Evolutionary conservation across 2,113 vertebrate species (phyloP).

Genomic region (Datnioides undecimradiatus): DNA sequence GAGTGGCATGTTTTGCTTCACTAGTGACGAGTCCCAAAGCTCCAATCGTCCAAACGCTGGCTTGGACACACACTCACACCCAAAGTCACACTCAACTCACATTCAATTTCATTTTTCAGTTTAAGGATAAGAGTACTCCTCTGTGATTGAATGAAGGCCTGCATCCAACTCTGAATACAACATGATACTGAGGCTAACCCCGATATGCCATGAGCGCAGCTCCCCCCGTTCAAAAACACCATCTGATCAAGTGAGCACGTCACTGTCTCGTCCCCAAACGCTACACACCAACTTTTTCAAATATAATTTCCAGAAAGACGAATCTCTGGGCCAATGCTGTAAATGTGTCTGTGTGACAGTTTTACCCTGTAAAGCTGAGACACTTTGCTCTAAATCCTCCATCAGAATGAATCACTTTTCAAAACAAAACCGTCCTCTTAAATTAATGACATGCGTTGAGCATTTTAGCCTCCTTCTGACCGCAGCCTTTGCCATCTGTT

Average conservation of each 20-base stretch:
- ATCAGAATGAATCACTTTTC: slow-evolving; percentile 6
- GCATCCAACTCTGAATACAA: too few relatives aligned
- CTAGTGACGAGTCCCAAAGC: slow-evolving; percentile 8
- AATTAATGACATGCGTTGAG: neutral
- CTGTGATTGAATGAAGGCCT: too few relatives aligned
- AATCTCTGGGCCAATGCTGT: neutral
- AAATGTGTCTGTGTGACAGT: too few relatives aligned
- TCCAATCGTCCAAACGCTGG: neutral
- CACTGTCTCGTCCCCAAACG: too few relatives aligned
- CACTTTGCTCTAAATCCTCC: neutral
- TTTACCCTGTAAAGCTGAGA: slow-evolving; percentile 1
- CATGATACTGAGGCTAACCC: too few relatives aligned
- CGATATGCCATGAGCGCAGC: too few relatives aligned
- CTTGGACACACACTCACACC: neutral
- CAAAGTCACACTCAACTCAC: neutral
- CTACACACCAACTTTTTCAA: neutral
- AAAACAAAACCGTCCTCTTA: slow-evolving; percentile 1
- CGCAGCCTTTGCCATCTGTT: slow-evolving; percentile 32
- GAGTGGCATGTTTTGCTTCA: slow-evolving; percentile 46
- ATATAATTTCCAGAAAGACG: neutral
- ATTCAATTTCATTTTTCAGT: too few relatives aligned
- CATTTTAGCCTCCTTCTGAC: neutral
- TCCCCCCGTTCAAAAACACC: neutral
- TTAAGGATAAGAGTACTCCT: too few relatives aligned
- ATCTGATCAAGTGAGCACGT: neutral